phyloP scores from a whole-genome alignment of 2,113 vertebrate genomes.

The Coptodon bakossiorum region DNA sequence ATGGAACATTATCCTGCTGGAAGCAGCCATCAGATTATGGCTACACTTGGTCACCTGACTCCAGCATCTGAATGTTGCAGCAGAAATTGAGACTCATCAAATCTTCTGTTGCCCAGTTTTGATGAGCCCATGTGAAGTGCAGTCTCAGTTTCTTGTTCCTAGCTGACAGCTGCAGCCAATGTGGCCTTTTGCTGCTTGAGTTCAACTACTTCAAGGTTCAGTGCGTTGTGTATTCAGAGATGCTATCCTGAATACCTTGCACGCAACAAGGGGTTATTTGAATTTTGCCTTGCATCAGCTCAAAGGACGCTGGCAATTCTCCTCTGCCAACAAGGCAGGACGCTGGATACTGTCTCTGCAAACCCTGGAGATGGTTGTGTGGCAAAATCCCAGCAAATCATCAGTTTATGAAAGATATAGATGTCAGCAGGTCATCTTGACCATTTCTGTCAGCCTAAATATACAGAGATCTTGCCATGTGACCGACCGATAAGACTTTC shows the following conservation, averaged over 20 bases:
- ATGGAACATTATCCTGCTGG: neutral
- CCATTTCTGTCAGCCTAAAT: neutral
- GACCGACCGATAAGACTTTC: neutral
- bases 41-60: neutral
- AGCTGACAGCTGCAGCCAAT: neutral
- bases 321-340: neutral
- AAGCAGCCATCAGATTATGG: neutral
- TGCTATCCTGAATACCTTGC: neutral
- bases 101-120: neutral
- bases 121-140: neutral
- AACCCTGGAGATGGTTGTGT: neutral
- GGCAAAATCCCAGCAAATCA: neutral
- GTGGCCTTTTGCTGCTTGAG: neutral
- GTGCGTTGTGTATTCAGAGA: neutral
- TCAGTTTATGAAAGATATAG: neutral
- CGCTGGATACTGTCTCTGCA: neutral
- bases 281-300: neutral
- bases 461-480: fast-evolving
- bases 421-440: neutral
- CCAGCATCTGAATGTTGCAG: neutral
- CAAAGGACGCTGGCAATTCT: neutral
- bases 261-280: neutral
- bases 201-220: neutral
- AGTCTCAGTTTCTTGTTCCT: neutral
- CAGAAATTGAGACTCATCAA: neutral